phyloP scores from a whole-genome alignment of 2,113 vertebrate genomes.

The Cinclus cinclus region DNA sequence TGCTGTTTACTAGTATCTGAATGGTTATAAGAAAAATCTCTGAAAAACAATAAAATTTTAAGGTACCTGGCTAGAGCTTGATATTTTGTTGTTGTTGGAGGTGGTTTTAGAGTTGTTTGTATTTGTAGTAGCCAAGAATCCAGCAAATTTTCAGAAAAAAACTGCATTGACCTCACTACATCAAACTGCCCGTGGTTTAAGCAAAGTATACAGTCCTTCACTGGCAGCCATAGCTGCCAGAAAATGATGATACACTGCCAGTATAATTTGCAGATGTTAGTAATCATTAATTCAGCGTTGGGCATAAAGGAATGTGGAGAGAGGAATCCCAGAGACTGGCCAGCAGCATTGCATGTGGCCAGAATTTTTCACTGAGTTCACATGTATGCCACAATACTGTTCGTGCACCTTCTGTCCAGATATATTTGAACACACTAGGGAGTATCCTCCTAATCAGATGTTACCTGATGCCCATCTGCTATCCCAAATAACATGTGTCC shows the following conservation, averaged over 20 bases:
- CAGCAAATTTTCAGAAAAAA: background rate
- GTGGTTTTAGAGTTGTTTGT: background rate
- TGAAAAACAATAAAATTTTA: background rate
- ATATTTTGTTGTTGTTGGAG: background rate
- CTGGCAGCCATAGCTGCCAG: background rate
- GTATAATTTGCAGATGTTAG: constrained; percentile 57
- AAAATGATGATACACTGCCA: constrained; percentile 17
- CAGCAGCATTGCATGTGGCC: background rate
- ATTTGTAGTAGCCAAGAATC: background rate
- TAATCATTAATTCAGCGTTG: constrained; percentile 30
- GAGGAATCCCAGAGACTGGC: background rate
- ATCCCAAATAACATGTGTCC: background rate
- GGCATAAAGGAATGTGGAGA: background rate
- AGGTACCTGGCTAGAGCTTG: background rate
- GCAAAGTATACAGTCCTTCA: background rate
- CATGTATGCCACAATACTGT: background rate
- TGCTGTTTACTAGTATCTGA: background rate
- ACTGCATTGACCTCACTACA: background rate
- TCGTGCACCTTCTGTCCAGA: constrained; percentile 40
- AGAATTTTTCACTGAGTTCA: constrained; percentile 38
- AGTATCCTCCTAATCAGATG: constrained; percentile 34
- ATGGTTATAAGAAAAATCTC: background rate
- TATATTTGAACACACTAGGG: constrained; percentile 25
- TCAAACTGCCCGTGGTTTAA: background rate
- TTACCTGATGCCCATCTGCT: constrained; percentile 52